Evolutionary conservation across 2,113 vertebrate species (phyloP).

Genomic region (Laticauda laticaudata): DNA sequence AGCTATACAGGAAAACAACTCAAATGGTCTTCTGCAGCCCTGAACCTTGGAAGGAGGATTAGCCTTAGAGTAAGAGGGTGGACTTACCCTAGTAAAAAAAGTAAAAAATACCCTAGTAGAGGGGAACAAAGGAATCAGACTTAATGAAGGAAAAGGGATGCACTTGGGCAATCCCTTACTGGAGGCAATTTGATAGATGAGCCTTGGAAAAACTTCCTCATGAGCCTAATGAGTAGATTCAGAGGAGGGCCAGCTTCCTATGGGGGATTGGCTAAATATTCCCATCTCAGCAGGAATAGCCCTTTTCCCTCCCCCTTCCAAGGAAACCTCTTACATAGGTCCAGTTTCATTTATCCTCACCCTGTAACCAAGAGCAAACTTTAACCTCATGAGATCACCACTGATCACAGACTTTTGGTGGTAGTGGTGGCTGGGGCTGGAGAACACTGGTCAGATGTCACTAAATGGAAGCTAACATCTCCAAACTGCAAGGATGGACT

Average conservation of each 20-base stretch:
- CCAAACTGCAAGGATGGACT: too few relatives aligned
- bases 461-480: too few relatives aligned
- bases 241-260: neutral
- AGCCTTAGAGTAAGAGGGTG: neutral
- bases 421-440: too few relatives aligned
- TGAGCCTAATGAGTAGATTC: neutral
- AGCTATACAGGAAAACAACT: neutral
- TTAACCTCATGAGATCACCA: neutral
- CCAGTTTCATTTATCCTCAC: neutral
- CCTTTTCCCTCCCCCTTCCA: neutral
- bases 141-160: neutral
- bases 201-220: neutral
- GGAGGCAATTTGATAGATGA: neutral
- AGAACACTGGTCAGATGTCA: too few relatives aligned
- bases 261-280: neutral
- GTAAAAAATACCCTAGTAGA: too few relatives aligned
- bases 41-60: neutral
- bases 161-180: neutral
- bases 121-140: neutral
- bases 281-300: neutral
- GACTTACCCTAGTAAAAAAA: too few relatives aligned
- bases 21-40: neutral
- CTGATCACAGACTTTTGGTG: neutral
- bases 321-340: neutral
- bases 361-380: too few relatives aligned